Conservation (phyloP, 1,140 invertebrate genomes). For the Chironomus striatipennis region DNA sequence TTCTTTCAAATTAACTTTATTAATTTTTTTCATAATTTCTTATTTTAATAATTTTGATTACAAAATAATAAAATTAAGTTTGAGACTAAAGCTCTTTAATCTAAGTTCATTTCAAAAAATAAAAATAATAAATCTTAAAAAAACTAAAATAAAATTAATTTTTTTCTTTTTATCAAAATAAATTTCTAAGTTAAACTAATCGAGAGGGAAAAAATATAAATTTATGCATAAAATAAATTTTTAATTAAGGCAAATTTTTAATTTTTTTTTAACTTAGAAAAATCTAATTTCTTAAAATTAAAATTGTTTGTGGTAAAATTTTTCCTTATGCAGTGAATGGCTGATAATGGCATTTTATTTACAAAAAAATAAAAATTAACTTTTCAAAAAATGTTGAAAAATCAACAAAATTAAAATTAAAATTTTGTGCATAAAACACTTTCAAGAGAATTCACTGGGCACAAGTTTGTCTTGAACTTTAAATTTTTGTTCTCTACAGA, state of each 20-base stretch:
- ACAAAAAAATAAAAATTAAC: not conserved
- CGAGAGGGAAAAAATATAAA: not conserved
- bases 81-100: not conserved
- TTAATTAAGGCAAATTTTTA: constrained; percentile 8
- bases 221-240: not conserved
- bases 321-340: not conserved
- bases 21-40: not conserved
- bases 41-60: too few relatives aligned
- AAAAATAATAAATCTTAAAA: not conserved
- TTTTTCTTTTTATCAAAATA: not conserved
- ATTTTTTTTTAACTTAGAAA: not conserved
- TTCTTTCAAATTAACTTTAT: not conserved
- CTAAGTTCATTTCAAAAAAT: not conserved
- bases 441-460: not conserved
- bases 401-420: too few relatives aligned
- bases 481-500: too few relatives aligned
- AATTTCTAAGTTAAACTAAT: not conserved
- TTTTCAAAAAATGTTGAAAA: too few relatives aligned
- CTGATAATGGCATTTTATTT: constrained; percentile 13
- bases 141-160: not conserved
- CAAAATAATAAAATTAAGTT: too few relatives aligned
- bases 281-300: not conserved
- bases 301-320: not conserved
- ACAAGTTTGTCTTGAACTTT: not conserved
- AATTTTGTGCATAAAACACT: not conserved